Conservation (phyloP, 2,888 invertebrate genomes). For the Drosophila testacea region DNA sequence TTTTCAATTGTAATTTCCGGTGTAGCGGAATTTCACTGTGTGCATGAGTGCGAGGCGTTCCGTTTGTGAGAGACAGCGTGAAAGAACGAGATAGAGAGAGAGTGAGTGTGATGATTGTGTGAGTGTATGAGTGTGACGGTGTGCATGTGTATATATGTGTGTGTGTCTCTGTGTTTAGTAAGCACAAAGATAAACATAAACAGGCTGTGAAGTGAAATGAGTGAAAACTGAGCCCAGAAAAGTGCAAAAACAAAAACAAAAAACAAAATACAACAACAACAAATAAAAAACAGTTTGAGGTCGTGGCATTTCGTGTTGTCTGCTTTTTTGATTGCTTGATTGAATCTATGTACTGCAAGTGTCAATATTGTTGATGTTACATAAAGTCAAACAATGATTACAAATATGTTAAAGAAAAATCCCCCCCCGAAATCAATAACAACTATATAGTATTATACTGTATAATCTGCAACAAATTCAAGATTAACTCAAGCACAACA, state of each 20-base stretch:
- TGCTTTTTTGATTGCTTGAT: slow-evolving; percentile 50
- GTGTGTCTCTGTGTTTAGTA: slow-evolving; percentile 31
- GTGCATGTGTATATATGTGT: slow-evolving; percentile 6
- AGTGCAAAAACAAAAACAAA: slow-evolving; percentile 28
- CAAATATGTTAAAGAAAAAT: slow-evolving; percentile 9
- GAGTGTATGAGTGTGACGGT: slow-evolving; percentile 13
- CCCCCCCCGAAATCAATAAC: not conserved
- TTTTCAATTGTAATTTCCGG: slow-evolving; percentile 82
- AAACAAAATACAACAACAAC: not conserved
- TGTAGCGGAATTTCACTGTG: slow-evolving; percentile 75
- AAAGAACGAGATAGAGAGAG: not conserved
- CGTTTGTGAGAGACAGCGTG: slow-evolving; percentile 4
- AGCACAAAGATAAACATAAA: slow-evolving; percentile 45
- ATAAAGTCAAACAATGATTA: slow-evolving; percentile 43
- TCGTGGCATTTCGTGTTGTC: slow-evolving; percentile 19
- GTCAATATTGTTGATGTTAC: slow-evolving; percentile 61
- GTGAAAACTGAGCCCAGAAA: slow-evolving; percentile 43
- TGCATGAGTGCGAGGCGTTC: slow-evolving; percentile 22
- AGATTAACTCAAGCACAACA: slow-evolving; percentile 3
- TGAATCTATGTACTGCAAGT: slow-evolving; percentile 45
- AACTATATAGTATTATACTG: not conserved
- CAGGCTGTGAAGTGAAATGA: slow-evolving; percentile 44
- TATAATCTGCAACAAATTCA: not conserved
- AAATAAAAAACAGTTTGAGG: slow-evolving; percentile 11
- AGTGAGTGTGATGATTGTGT: not conserved